Percentiles rank a stretch among this genome's conserved stretches.
phyloP scores from a whole-genome alignment of 1,140 invertebrate genomes.

The Lordiphosa clarofinis region DNA sequence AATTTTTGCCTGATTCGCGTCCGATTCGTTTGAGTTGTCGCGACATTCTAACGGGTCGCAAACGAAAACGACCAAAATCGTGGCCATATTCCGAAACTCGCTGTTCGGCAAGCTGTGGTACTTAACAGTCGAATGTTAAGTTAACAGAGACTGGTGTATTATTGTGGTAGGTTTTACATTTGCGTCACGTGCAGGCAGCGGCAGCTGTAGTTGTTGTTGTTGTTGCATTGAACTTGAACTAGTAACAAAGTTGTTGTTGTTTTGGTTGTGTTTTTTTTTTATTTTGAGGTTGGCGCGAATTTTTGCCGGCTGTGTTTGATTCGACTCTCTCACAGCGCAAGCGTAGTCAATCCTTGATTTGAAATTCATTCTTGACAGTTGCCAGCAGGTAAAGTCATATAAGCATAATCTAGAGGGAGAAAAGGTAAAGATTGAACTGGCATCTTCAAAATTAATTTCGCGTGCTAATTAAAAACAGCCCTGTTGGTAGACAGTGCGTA shows the following conservation, averaged over 20 bases:
- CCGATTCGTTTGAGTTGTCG: slow-evolving; percentile 50
- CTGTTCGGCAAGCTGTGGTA: background rate
- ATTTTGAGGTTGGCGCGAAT: slow-evolving; percentile 27
- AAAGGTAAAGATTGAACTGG: no score
- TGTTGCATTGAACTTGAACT: slow-evolving; percentile 65
- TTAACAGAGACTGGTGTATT: slow-evolving; percentile 22
- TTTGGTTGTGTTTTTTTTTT: slow-evolving; percentile 16
- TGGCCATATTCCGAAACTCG: background rate
- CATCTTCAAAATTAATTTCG: no score
- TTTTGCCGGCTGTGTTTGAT: slow-evolving; percentile 42
- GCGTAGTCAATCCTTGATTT: slow-evolving; percentile 4
- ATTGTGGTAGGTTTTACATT: slow-evolving; percentile 32
- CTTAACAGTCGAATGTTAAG: slow-evolving; percentile 31
- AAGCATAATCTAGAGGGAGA: background rate
- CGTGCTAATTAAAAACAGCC: no score
- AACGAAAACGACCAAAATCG: background rate
- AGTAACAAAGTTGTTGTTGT: slow-evolving; percentile 33
- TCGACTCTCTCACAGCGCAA: slow-evolving; percentile 21
- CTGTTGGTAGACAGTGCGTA: no score
- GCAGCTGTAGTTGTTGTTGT: slow-evolving; percentile 28
- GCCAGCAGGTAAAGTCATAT: background rate
- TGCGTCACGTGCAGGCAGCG: slow-evolving; percentile 34
- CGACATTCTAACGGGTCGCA: slow-evolving; percentile 45
- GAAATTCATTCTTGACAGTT: slow-evolving; percentile 6
- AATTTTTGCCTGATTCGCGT: slow-evolving; percentile 26